These are phyloP conservation scores for Dermatophagoides farinae DNA, from an alignment of 1,140 invertebrate genomes.

Conservation along the genomic window DNA sequence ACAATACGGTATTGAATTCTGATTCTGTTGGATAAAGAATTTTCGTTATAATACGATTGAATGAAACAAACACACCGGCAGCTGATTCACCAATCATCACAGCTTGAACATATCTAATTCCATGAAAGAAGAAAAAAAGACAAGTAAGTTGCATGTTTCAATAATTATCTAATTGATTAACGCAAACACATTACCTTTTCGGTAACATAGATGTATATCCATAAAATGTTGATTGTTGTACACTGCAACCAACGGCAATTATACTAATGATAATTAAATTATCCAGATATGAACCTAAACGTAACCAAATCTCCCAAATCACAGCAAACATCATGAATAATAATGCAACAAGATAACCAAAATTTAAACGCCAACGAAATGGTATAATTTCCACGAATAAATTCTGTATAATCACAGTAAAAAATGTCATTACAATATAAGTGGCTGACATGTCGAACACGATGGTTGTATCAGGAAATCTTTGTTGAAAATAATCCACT, in stretches of 20 bases:
- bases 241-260: conserved; percentile 67
- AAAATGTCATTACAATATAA: conserved; percentile 64
- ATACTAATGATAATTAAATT: conserved; percentile 61
- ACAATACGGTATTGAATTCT: conserved; percentile 55
- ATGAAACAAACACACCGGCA: conserved; percentile 60
- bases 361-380: conserved; percentile 57
- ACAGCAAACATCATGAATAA: conserved; percentile 57
- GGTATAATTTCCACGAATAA: conserved; percentile 58
- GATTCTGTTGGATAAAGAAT: conserved; percentile 42
- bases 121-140: neutral
- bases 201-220: conserved; percentile 79
- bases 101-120: conserved; percentile 70
- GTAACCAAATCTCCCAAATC: conserved; percentile 55
- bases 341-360: conserved; percentile 63
- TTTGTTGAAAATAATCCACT: conserved; percentile 33
- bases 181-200: conserved; percentile 24
- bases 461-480: conserved; percentile 58
- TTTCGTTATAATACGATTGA: conserved; percentile 62
- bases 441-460: conserved; percentile 78
- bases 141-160: neutral
- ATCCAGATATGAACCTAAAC: conserved; percentile 47
- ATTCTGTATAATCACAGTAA: conserved; percentile 65
- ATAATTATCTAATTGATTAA: neutral
- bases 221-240: conserved; percentile 83
- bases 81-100: conserved; percentile 83